phyloP scores from a whole-genome alignment of 2,797 vertebrate genomes.

The Sitta carolinensis region DNA sequence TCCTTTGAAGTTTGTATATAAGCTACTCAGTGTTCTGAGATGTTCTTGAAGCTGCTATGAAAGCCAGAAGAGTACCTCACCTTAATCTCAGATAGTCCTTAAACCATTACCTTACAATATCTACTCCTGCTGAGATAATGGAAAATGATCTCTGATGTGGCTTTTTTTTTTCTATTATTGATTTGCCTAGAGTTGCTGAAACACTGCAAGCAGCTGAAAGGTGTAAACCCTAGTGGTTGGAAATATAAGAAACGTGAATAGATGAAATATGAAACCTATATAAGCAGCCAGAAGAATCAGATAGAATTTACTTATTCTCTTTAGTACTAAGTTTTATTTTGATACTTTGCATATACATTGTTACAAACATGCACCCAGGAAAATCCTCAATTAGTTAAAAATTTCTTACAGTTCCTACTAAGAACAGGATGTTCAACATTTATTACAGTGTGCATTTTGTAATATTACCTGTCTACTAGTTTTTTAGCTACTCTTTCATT shows the following conservation, averaged over 20 bases:
- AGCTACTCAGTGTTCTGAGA: slow-evolving; percentile 32
- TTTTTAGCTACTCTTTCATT: not conserved
- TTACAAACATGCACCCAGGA: slow-evolving; percentile 19
- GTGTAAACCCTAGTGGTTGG: not conserved
- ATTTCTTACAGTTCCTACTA: not conserved
- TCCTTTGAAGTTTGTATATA: slow-evolving; percentile 22
- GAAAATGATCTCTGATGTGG: not conserved
- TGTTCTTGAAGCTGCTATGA: slow-evolving; percentile 11
- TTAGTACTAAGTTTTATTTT: slow-evolving; percentile 23
- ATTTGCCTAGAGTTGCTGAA: slow-evolving; percentile 1
- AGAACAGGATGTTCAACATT: not conserved
- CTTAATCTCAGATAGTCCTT: not conserved
- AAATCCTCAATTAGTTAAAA: not conserved
- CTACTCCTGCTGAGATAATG: not conserved
- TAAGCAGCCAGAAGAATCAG: not conserved
- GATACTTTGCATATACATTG: not conserved
- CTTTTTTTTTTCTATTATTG: not conserved
- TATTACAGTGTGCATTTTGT: not conserved
- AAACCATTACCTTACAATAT: not conserved
- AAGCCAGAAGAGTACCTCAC: slow-evolving; percentile 25
- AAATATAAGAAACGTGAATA: slow-evolving; percentile 22
- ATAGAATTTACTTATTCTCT: not conserved
- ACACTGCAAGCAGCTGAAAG: slow-evolving; percentile 2
- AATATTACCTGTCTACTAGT: not conserved
- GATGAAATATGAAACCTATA: not conserved